Evolutionary conservation across 92 coral and sea anemone genomes (phyloP), one percentile per base, ranked within the genome.

Genomic region (Parazoanthus swiftii): DNA sequence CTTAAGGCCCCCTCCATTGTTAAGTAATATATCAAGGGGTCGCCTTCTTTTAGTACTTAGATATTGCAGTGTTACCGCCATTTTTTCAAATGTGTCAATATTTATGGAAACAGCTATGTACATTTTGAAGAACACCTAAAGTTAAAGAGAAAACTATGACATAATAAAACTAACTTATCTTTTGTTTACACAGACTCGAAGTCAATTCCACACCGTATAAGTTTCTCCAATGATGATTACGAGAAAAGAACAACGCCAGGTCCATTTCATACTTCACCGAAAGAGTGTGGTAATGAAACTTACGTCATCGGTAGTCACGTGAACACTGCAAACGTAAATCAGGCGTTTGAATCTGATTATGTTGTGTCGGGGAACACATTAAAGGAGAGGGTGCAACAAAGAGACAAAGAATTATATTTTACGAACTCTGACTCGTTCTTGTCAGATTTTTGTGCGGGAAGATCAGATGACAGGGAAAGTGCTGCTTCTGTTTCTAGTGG

Each of bases 261-360:
- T 16, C 65, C 86, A 35, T 44, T 25, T 13, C 43, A 8, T 16
- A 44, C 79, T 46, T 36, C 33, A 18, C 15, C 77, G 15, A 21
- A n/a, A 3, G 75, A 46, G 18, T n/a, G 6, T 15, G 18, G 20
- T 20, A 43, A 16, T 23, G 51, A 29, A 51, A 8, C 79, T 26
- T 18, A 59, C 63, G 35, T 18, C 56, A 36, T 70, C 20, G 87
- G 51, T 68, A 56, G 65, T 84, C 68, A 74, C 21, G 29, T 56
- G 38, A 76, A 89, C 76, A 88, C 84, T 18, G 91, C 92, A 39
- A 56, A 70, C 16, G 91, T 82, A 18, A 92, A 92, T 71, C 80
- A 92, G 13, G 82, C 94, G 14, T 92, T 90, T 79, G 91, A 80
- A 35, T 85, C 82, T 38, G 92, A 92, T 66, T 86, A 73, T 79